Conservation (phyloP, 2,113 vertebrate genomes). For the Orientallactaga bullata region DNA sequence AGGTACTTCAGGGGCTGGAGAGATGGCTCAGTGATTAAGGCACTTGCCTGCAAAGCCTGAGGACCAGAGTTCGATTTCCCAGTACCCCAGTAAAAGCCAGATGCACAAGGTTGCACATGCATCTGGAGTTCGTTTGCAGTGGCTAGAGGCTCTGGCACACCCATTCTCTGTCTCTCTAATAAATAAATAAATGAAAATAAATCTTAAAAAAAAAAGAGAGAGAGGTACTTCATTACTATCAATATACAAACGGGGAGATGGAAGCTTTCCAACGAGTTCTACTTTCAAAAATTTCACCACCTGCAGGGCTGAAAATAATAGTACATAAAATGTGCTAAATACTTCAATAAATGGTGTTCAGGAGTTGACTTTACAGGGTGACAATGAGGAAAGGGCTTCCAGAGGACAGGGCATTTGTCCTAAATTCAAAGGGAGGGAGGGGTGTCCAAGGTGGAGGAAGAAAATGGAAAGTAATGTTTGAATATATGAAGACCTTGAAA, state of each 20-base stretch:
- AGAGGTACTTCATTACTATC: background rate
- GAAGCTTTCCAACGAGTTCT: slow-evolving; percentile 29
- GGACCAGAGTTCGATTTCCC: too few relatives aligned
- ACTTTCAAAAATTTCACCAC: background rate
- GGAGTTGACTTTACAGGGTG: background rate
- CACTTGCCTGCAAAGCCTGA: too few relatives aligned
- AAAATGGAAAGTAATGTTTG: background rate
- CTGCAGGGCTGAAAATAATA: background rate
- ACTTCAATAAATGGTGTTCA: background rate
- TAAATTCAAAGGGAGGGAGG: background rate
- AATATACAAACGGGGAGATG: background rate
- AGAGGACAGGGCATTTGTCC: background rate
- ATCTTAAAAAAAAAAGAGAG: too few relatives aligned
- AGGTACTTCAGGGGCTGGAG: background rate
- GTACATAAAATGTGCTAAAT: background rate
- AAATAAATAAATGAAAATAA: too few relatives aligned
- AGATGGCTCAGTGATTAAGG: too few relatives aligned
- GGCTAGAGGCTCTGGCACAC: too few relatives aligned
- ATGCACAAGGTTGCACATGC: too few relatives aligned
- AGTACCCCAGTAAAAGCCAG: too few relatives aligned
- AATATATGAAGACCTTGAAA: background rate
- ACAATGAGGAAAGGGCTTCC: background rate
- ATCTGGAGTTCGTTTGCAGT: too few relatives aligned
- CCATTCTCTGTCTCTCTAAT: too few relatives aligned
- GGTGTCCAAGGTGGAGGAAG: background rate